Evolutionary conservation across 2,113 vertebrate species (phyloP).

Genomic region (Atractosteus spatula): DNA sequence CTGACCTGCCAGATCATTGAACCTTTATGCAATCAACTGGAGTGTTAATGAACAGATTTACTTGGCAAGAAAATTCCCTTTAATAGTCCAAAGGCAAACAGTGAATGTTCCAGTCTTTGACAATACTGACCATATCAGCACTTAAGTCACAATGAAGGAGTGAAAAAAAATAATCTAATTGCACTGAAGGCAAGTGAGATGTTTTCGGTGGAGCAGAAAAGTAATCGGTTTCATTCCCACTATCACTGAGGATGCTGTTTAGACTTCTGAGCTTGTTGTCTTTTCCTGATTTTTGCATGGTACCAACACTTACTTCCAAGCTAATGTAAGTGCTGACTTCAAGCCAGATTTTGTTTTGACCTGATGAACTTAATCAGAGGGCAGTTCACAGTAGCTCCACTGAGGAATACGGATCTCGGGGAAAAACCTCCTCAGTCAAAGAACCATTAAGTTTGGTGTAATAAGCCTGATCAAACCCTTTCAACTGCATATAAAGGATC

Average conservation of each 20-base stretch:
- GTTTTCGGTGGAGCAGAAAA: constrained; percentile 20
- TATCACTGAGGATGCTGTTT: not conserved
- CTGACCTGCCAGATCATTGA: not conserved
- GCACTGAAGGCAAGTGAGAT: constrained; percentile 1
- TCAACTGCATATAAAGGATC: too few relatives aligned
- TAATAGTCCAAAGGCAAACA: constrained; percentile 2
- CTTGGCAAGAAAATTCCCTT: constrained; percentile 1
- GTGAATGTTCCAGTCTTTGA: not conserved
- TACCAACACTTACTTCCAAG: not conserved
- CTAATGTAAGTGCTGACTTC: not conserved
- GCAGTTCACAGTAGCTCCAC: not conserved
- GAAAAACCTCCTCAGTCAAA: not conserved
- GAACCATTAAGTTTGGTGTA: too few relatives aligned
- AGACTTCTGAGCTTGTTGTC: not conserved
- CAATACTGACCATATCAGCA: constrained; percentile 5
- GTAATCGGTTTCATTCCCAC: constrained; percentile 10
- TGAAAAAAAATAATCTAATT: constrained; percentile 7
- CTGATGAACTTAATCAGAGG: constrained; percentile 1
- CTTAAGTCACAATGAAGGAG: constrained; percentile 17
- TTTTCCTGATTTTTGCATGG: not conserved
- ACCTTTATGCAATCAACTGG: constrained; percentile 6
- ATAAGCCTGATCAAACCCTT: too few relatives aligned
- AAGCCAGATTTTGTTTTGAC: not conserved
- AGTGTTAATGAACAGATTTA: not conserved
- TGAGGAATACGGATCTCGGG: not conserved